Percentiles rank a stretch among this genome's conserved stretches.
Conservation (phyloP, 1,140 invertebrate species). For the Drosophila grimshawi region DNA sequence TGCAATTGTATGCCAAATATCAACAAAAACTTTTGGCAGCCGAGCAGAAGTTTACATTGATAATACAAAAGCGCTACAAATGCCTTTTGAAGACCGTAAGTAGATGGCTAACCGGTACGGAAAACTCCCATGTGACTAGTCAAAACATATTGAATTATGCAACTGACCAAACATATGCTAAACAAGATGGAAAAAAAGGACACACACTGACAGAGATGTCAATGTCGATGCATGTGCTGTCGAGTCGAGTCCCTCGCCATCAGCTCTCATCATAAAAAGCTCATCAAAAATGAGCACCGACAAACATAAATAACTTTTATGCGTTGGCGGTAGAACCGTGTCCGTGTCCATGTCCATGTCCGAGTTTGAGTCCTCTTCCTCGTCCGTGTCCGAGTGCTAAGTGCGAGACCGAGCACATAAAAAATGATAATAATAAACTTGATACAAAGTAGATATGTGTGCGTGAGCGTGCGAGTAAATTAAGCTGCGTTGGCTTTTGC, state of each 20-base stretch:
- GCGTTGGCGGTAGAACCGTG: constrained; percentile 35
- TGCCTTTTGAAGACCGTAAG: constrained; percentile 85
- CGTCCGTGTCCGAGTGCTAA: constrained; percentile 17
- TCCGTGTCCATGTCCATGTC: constrained; percentile 18
- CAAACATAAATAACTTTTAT: constrained; percentile 77
- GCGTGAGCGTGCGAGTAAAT: constrained; percentile 78
- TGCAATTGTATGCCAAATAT: constrained; percentile 52
- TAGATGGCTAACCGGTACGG: neutral
- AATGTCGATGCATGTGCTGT: constrained; percentile 12
- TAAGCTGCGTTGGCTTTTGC: constrained; percentile 57
- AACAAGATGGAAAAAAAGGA: constrained; percentile 41
- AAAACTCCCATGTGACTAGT: constrained; percentile 11
- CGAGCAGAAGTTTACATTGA: constrained; percentile 75
- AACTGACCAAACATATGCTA: constrained; percentile 57
- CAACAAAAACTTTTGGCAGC: constrained; percentile 47
- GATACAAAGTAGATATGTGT: constrained; percentile 80
- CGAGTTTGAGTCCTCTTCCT: constrained; percentile 22
- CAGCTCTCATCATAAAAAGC: constrained; percentile 62
- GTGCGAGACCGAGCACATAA: constrained; percentile 54
- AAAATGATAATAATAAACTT: constrained; percentile 82
- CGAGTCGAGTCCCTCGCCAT: constrained; percentile 36
- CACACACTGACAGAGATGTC: constrained; percentile 28
- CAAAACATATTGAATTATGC: constrained; percentile 51
- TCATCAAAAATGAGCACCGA: constrained; percentile 75
- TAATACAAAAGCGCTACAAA: constrained; percentile 84